phyloP scores from a whole-genome alignment of 2,888 invertebrate species.

The Lycocerus yunnanus region DNA sequence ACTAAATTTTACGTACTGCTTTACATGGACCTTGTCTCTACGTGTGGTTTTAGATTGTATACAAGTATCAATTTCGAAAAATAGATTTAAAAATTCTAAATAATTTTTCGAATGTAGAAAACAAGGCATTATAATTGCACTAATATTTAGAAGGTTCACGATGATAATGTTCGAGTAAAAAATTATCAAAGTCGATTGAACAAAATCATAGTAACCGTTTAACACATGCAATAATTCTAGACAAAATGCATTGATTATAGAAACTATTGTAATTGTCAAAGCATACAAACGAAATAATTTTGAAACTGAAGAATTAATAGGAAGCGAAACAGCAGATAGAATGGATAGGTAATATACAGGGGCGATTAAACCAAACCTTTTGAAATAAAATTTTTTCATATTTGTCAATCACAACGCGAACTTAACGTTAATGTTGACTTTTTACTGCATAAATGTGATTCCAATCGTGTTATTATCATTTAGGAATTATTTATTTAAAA shows the following conservation, averaged over 20 bases:
- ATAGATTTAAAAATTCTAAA: neutral
- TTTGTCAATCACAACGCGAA: neutral
- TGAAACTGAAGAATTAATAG: neutral
- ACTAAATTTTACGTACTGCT: neutral
- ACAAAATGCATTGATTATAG: neutral
- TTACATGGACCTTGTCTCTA: neutral
- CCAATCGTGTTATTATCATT: too few species aligned
- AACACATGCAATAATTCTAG: neutral
- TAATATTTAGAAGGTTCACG: neutral
- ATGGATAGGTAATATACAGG: neutral
- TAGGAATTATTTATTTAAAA: too few species aligned
- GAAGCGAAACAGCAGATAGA: neutral
- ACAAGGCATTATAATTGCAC: too few species aligned
- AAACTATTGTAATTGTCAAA: neutral
- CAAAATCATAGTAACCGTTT: neutral
- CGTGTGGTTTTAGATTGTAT: neutral
- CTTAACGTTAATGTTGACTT: neutral
- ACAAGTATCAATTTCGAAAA: neutral
- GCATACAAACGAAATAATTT: neutral
- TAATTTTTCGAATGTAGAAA: neutral
- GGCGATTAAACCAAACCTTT: neutral
- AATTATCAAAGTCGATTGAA: neutral
- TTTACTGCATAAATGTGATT: neutral
- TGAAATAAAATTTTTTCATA: neutral
- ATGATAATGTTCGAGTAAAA: neutral